Conservation (phyloP, 2,797 vertebrate genomes). For the Hipposideros larvatus region DNA sequence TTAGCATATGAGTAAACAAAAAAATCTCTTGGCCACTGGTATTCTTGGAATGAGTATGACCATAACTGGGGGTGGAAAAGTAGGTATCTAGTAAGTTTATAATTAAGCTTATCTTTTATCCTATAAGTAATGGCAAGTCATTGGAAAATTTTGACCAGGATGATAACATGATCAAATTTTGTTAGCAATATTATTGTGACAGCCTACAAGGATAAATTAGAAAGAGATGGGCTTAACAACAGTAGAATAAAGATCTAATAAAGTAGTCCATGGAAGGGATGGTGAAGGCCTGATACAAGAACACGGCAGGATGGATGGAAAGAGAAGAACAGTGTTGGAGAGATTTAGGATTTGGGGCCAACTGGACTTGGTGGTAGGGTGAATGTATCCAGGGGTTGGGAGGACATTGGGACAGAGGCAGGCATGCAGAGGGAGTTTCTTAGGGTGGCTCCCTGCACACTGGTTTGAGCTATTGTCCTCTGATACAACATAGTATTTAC, state of each 20-base stretch:
- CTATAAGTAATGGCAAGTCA: neutral
- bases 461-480: neutral
- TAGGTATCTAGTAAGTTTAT: neutral
- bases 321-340: neutral
- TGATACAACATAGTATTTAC: neutral
- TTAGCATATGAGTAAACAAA: neutral
- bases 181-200: neutral
- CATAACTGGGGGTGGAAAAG: neutral
- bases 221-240: neutral
- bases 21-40: neutral
- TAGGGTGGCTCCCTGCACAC: neutral
- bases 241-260: neutral
- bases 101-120: neutral
- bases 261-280: neutral
- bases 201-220: neutral
- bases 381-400: neutral
- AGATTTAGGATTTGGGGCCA: neutral
- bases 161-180: neutral
- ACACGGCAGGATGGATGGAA: neutral
- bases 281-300: neutral
- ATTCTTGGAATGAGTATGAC: neutral
- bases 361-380: neutral
- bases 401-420: neutral
- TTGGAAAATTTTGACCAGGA: neutral
- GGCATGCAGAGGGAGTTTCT: neutral